These are phyloP conservation scores for Asobara japonica DNA, from an alignment of 1,140 invertebrate species.

Conservation along the genomic window DNA sequence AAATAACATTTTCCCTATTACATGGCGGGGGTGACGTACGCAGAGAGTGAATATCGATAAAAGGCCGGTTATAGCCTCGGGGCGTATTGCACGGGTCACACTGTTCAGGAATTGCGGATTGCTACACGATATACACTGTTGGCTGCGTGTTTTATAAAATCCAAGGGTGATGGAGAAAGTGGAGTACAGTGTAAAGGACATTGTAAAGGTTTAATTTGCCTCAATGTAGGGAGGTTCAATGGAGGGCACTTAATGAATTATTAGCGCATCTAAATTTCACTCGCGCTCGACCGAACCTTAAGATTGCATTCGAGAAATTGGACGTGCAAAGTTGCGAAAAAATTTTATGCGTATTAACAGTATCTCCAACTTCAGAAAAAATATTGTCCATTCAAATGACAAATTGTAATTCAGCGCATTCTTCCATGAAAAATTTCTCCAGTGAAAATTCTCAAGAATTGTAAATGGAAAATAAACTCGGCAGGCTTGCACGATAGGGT, in stretches of 20 bases:
- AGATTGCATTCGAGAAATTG: too few relatives aligned
- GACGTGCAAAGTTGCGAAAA: too few relatives aligned
- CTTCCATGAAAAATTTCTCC: too few relatives aligned
- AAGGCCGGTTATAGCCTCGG: slow-evolving; percentile 26
- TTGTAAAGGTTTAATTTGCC: neutral
- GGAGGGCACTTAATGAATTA: too few relatives aligned
- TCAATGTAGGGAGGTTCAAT: too few relatives aligned
- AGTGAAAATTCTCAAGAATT: too few relatives aligned
- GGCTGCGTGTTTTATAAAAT: neutral
- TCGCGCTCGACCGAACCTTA: too few relatives aligned
- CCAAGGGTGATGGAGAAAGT: slow-evolving; percentile 8
- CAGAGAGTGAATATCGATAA: slow-evolving; percentile 18
- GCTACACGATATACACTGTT: neutral
- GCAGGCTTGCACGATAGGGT: neutral
- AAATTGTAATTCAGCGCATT: too few relatives aligned
- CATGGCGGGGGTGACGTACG: neutral
- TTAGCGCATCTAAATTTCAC: too few relatives aligned
- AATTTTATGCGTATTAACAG: too few relatives aligned
- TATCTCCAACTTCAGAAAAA: too few relatives aligned
- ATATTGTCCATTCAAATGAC: too few relatives aligned
- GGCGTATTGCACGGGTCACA: neutral
- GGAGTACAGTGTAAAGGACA: slow-evolving; percentile 10
- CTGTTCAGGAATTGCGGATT: slow-evolving; percentile 6
- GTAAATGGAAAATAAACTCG: neutral
- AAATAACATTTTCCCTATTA: slow-evolving; percentile 1